Conservation (phyloP, 2,797 vertebrate species). For the Tenualosa ilisha region DNA sequence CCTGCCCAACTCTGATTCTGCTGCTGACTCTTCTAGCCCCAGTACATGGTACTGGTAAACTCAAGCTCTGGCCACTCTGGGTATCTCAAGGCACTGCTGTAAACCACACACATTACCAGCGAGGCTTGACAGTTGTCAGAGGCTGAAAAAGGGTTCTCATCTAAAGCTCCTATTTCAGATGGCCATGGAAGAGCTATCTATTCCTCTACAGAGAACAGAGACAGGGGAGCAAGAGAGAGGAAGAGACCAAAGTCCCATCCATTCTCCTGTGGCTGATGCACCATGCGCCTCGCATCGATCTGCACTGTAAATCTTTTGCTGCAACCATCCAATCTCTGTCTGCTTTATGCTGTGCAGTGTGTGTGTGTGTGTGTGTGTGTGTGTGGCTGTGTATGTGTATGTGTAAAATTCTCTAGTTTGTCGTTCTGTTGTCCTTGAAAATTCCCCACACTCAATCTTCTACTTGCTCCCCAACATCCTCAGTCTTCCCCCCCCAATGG, state of each 20-base stretch:
- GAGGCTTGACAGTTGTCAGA: neutral
- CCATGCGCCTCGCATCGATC: neutral
- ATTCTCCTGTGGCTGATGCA: neutral
- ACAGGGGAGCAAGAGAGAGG: neutral
- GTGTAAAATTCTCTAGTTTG: neutral
- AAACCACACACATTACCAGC: neutral
- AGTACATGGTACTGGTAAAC: neutral
- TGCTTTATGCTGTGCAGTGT: neutral
- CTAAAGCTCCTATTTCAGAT: constrained; percentile 1
- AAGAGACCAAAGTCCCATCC: constrained; percentile 17
- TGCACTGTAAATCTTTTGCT: constrained; percentile 8
- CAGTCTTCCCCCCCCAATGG: neutral
- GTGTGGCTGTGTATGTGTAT: neutral
- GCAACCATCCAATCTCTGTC: constrained; percentile 16
- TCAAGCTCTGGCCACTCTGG: neutral
- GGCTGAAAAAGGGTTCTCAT: neutral
- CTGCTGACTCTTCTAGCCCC: neutral
- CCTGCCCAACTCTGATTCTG: neutral
- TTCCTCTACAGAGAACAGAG: neutral
- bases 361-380: neutral
- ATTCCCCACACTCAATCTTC: neutral
- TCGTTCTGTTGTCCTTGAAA: neutral
- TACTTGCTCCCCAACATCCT: neutral
- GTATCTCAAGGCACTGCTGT: neutral
- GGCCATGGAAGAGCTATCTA: neutral